phyloP scores from a whole-genome alignment of 2,888 invertebrate species.

The Melinaea menophilus region DNA sequence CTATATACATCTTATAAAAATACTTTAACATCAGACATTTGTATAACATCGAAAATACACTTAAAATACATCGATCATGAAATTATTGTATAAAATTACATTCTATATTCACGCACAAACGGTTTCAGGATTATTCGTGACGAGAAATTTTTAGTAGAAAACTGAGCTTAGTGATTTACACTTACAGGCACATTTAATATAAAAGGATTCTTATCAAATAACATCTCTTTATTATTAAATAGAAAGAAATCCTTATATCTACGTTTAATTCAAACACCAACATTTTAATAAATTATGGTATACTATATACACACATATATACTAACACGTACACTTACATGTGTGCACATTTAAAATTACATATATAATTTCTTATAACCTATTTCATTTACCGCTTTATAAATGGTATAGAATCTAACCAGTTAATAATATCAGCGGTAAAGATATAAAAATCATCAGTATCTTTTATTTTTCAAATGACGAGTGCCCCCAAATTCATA shows the following conservation, averaged over 20 bases:
- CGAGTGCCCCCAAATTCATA: background rate
- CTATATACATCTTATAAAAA: constrained; percentile 61
- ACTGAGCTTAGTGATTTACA: constrained; percentile 30
- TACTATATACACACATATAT: background rate
- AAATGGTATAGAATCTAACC: background rate
- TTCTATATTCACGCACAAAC: constrained; percentile 16
- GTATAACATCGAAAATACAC: constrained; percentile 72
- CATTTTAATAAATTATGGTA: background rate
- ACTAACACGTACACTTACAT: background rate
- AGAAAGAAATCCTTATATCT: constrained; percentile 27
- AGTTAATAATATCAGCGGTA: background rate
- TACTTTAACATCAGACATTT: constrained; percentile 61
- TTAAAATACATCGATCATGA: constrained; percentile 41
- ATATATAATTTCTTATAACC: background rate
- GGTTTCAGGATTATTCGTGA: constrained; percentile 29
- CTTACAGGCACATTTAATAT: constrained; percentile 43
- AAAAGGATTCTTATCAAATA: constrained; percentile 24
- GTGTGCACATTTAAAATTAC: background rate
- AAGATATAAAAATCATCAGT: background rate
- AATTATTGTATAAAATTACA: constrained; percentile 46
- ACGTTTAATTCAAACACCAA: constrained; percentile 1
- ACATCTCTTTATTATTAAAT: constrained; percentile 38
- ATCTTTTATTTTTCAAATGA: background rate
- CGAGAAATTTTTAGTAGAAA: constrained; percentile 23
- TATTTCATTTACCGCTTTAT: background rate